Evolutionary conservation across 2,113 vertebrate species (phyloP), one percentile per base, ranked within the genome.

Genomic region (Pao palembangensis): DNA sequence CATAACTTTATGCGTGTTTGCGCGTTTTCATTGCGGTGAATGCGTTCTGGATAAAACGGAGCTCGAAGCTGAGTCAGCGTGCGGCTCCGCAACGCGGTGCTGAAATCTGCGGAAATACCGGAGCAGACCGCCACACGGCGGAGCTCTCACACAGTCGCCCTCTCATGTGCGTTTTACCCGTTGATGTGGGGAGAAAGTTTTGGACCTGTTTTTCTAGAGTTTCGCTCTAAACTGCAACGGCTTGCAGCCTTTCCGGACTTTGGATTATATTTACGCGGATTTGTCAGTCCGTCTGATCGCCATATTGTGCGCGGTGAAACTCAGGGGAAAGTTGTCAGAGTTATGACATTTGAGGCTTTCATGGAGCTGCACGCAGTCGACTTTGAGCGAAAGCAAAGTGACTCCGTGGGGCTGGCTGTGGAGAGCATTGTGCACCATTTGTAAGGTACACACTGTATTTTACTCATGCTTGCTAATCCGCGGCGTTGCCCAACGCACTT

Each of bases 311-410:
- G 65, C 75, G 3, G 75, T 47, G 70, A 73, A 84, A 86, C 69
- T 85, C 82, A 71, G 67, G 56, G 69, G 70, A 83, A 82, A 85
- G 77, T 88, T 81, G 69, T 65, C 72, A 59, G 77, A 84, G 80
- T 85, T 71, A 73, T 90, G 88, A 89, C 84, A 86, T 82, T 82
- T 71, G 67, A 77, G 79, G 81, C 76, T 67, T 65, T 62, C 78
- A 78, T 82, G 88, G 81, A 84, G 81, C 73, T 82, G 83, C 85
- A 79, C 57, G 87, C 67, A 83, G 83, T 87, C 87, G 86, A 89
- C 84, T 90, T 86, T 85, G 84, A 84, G 83, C 85, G 78, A 60
- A 72, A 77, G 72, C 79, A 74, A 75, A 86, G 71, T 64, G 77
- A 71, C 73, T 87, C 81, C 77, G 76, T 71, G 79, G 78, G 76